Evolutionary conservation across 2,797 vertebrate species (phyloP), one percentile per base, ranked within the genome.

Genomic region (Ptychadena robeensis): DNA sequence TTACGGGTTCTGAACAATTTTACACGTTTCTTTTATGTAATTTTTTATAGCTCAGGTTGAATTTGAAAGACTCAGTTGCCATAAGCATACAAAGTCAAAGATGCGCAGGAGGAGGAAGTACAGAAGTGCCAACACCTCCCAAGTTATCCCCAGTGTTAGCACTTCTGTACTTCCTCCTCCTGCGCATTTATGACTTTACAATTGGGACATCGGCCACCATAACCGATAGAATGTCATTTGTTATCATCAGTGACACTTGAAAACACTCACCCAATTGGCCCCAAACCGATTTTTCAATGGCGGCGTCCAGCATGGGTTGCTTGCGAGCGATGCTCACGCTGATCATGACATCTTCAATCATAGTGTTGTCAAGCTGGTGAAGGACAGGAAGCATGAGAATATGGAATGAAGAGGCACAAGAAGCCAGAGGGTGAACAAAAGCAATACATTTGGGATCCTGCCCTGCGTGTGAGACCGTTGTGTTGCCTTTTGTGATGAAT

Each of bases 321-420:
- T 97, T 97, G 82, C 96, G 95, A 74, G 96, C 97, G 1, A 98
- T 97, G 94, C 95, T 97, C 89, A 98, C 97, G 90, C 95, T 96
- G 82, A 98, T 90, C 82, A 93, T 91, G 53, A 97, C 86, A 0
- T 96, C 95, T 71, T 96, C 95, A 73, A 97, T 95, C 0, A 89
- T 90, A 61, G 90, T 93, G 75, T 92, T 93, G 1, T 97, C 96
- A 87, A 98, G 86, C 96, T 93, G 80, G 3, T 35, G 38, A 79
- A 15, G 48, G 0, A 3, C 15, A 10, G 48, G 25, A 63, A 80
- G 35, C 34, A 48, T 9, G 12, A 11, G 28, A 72, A 73, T n/a
- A 30, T 57, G 12, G 63, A 63, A 61, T 28, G 7, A 2, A n/a
- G 25, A 34, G 25, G 25, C 11, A 28, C n/a, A 12, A 1, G 35